Evolutionary conservation across 2,113 vertebrate genomes (phyloP), one percentile per base, ranked within the genome.

Genomic region (Perca flavescens): DNA sequence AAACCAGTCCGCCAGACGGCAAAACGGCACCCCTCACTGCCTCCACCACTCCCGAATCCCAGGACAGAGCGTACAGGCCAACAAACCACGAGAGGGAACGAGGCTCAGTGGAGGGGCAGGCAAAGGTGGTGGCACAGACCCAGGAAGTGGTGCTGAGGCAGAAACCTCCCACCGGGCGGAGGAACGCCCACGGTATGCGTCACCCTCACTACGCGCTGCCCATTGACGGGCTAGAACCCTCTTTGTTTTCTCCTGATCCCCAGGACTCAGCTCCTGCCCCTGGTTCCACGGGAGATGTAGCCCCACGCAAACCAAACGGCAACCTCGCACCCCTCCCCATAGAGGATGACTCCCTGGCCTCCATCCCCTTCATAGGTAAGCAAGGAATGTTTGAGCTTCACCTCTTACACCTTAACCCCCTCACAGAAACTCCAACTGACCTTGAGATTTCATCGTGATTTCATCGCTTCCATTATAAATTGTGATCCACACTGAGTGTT

Each of bases 291-390:
- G 92, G 76, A 92, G 83, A 94, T 0, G 69, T 56, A 58, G 82
- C 78, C 0, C 47, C 3, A 19, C 84, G 93, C 16, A 61, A 94
- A 73, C 89, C 85, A 1, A 95, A 96, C 25, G 94, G 94, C 79
- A 95, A 88, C 4, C 90, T 98, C 31, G 94, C 96, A 31, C 96
- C 97, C 0, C 83, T 98, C 70, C 93, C 95, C 0, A 84, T 96
- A 21, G 95, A 97, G 0, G 97, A 98, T 50, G 97, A 99, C 87
- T 98, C 97, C 0, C 92, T 99, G 93, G 98, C 98, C 0, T 98
- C 97, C 77, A 99, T 99, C 82, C 98, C 98, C 31, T 99, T 97
- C 92, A 99, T 99, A 53, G 98, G 98, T 99, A 94, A 96, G 97
- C 67, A 21, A 11, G 14, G 0, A 66, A 43, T 40, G 15, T 50